Base-by-base conservation (phyloP, 2,888 invertebrate genomes). In the Pterostichus madidus region DNA sequence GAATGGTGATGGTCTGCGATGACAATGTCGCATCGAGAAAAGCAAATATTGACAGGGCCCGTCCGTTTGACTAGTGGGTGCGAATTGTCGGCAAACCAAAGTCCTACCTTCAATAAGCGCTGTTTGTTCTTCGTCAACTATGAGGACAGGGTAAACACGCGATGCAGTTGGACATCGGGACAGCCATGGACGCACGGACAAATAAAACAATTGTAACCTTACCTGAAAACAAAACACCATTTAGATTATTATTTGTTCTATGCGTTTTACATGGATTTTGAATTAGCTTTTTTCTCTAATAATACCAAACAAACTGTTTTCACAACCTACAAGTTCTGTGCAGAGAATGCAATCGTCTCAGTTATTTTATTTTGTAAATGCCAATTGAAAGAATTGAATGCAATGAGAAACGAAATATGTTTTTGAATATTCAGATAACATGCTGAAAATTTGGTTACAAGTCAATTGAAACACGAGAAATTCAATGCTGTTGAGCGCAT, bases 41-140 rank as follows among this genome's bases (percentile, higher is more conserved):
- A 15, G n/a, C 17, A 83, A 83, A 83, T 83, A 83, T 83, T 83
- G 64, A 83, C 83, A 49, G 31, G 75, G 49, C 75, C 4, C 11
- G 52, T 75, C 52, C 75, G 75, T 75, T 75, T 75, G 75, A 32
- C 83, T 84, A 84, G 84, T 86, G 85, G 86, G 86, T 86, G 86
- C 85, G 86, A 86, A 86, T 86, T 86, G 86, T 86, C 85, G 85
- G 85, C 84, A 86, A 86, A 85, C 64, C 46, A 75, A 24, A 49
- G 61, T 61, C 83, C 39, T 83, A 83, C 77, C 83, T 83, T 68
- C 68, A 75, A 59, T 61, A 68, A 76, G 49, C 15, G 8, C n/a
- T 83, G 83, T 77, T 77, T 83, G 68, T 64, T 44, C 68, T 83
- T 49, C 77, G 83, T 83, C 83, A 83, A 77, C 76, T 39, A 79